Evolutionary conservation across 2,113 vertebrate species (phyloP).

Genomic region (Lathamus discolor): DNA sequence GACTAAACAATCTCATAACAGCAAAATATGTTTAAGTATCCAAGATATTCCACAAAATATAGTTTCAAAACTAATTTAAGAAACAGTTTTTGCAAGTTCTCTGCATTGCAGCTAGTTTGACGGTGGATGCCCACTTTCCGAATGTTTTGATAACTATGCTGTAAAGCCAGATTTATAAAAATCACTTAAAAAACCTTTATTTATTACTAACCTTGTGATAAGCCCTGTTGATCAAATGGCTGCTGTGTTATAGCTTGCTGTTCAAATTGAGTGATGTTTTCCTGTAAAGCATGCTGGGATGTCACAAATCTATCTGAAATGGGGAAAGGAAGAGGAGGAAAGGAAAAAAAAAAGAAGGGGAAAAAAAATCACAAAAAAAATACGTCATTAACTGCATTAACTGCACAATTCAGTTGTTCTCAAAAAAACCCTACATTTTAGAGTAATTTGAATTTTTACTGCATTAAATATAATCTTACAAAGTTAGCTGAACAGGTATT

Average conservation of each 20-base stretch:
- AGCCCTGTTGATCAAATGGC: slow-evolving; percentile 87
- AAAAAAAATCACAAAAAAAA: not conserved
- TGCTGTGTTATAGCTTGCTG: slow-evolving; percentile 82
- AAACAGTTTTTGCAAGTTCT: not conserved
- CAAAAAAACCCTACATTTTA: not conserved
- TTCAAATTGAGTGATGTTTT: slow-evolving; percentile 87
- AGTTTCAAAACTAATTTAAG: not conserved
- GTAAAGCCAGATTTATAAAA: not conserved
- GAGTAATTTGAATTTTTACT: not conserved
- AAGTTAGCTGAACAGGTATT: not conserved
- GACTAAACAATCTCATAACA: not conserved
- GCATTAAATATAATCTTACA: not conserved
- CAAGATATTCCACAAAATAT: not conserved
- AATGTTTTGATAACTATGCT: not conserved
- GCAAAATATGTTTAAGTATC: not conserved
- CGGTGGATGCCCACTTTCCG: not conserved
- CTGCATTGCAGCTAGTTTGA: not conserved
- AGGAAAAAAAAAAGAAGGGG: not conserved
- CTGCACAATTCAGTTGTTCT: not conserved
- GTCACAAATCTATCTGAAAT: slow-evolving; percentile 86
- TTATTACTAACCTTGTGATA: slow-evolving; percentile 84
- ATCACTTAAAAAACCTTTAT: not conserved
- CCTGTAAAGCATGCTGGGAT: slow-evolving; percentile 83
- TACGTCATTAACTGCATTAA: not conserved
- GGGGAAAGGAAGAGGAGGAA: not conserved